Percentiles rank a stretch among this genome's conserved stretches.
Evolutionary conservation across 2,797 vertebrate genomes (phyloP).

Genomic region (Varecia variegata): DNA sequence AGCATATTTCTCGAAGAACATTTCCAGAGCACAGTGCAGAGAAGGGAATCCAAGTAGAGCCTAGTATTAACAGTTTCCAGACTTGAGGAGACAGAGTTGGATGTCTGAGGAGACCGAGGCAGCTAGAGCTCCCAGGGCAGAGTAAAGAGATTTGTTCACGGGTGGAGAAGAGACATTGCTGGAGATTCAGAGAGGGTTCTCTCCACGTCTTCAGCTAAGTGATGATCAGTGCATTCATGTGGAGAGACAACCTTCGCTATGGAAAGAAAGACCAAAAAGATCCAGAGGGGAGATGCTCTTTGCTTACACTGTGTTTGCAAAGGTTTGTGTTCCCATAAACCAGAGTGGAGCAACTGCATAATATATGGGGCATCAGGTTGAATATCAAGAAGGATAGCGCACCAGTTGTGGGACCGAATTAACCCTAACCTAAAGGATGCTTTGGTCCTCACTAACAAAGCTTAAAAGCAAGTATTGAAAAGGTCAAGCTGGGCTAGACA

Average conservation of each 20-base stretch:
- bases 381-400: background rate
- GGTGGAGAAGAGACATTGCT: too few species aligned
- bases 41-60: background rate
- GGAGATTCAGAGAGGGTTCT: background rate
- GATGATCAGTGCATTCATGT: rapidly evolving
- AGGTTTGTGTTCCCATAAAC: too few species aligned
- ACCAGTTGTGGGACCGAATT: background rate
- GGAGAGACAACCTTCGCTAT: background rate
- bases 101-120: background rate
- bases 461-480: background rate
- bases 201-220: background rate
- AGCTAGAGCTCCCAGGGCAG: background rate
- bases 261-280: background rate
- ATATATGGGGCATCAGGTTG: background rate
- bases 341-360: too few species aligned
- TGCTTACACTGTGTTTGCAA: too few species aligned
- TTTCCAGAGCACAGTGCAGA: background rate
- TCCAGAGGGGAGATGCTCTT: background rate
- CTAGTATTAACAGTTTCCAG: background rate
- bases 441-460: background rate
- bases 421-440: too few species aligned
- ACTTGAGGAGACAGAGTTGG: background rate
- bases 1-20: background rate
- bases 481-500: background rate
- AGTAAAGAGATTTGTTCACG: background rate